phyloP scores from a whole-genome alignment of 2,113 vertebrate genomes.

The Phaethornis superciliosus region DNA sequence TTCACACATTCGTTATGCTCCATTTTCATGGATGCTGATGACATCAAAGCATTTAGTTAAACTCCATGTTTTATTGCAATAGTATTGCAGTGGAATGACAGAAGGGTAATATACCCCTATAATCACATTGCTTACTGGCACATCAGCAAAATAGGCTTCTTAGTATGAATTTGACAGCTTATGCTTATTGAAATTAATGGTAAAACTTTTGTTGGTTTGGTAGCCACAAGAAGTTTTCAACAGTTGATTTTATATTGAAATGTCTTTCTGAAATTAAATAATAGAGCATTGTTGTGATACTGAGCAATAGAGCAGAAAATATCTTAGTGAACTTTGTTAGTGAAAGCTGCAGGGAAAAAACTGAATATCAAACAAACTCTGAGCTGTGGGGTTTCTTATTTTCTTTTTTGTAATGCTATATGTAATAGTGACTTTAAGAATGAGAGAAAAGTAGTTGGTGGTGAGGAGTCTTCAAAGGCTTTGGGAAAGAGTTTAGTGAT shows the following conservation, averaged over 20 bases:
- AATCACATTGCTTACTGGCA: neutral
- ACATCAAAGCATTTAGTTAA: constrained; percentile 52
- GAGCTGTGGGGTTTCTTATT: too few relatives aligned
- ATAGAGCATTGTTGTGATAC: neutral
- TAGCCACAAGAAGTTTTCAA: neutral
- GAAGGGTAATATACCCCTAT: neutral
- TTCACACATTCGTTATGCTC: constrained; percentile 44
- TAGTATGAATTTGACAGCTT: neutral
- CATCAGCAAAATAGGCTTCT: neutral
- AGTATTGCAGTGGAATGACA: neutral
- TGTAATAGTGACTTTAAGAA: neutral
- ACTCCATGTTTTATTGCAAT: neutral
- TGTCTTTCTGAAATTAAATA: neutral
- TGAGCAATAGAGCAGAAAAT: neutral
- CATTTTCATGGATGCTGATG: constrained; percentile 53
- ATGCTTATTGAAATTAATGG: neutral
- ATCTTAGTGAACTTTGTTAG: neutral
- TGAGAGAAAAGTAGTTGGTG: neutral
- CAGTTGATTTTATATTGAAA: neutral
- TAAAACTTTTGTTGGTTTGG: neutral
- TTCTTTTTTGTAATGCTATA: neutral
- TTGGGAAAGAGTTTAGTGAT: neutral
- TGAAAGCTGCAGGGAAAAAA: neutral
- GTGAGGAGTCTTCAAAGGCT: neutral
- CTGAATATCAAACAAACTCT: neutral